Evolutionary conservation across 2,888 invertebrate genomes (phyloP).

Genomic region (Laothoe populi): DNA sequence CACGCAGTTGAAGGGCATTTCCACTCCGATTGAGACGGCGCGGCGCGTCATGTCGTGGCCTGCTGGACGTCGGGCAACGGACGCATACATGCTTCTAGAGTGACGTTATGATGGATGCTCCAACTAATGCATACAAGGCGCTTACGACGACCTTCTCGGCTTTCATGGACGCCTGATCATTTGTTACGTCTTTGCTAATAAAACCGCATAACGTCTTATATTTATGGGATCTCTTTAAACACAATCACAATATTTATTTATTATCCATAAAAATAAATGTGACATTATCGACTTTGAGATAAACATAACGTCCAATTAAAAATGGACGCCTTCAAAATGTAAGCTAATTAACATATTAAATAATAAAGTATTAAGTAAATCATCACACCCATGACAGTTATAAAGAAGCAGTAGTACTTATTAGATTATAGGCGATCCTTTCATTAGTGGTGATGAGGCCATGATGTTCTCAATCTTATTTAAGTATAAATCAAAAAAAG

Average conservation of each 20-base stretch:
- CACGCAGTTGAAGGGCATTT: background rate
- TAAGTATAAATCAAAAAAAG: too few relatives aligned
- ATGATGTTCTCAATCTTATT: too few relatives aligned
- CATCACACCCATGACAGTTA: background rate
- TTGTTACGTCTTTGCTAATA: background rate
- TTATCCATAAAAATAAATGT: background rate
- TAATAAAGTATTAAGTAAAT: too few relatives aligned
- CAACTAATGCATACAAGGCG: constrained; percentile 5
- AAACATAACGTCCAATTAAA: background rate
- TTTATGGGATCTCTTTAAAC: too few relatives aligned
- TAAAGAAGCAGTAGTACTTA: too few relatives aligned
- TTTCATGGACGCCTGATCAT: background rate
- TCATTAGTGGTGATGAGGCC: too few relatives aligned
- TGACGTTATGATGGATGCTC: constrained; percentile 18
- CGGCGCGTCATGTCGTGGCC: too few relatives aligned
- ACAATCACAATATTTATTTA: too few relatives aligned
- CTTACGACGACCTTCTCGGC: background rate
- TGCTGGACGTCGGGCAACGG: background rate
- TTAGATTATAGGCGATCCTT: too few relatives aligned
- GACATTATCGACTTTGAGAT: background rate
- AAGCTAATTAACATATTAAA: background rate
- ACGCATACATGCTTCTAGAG: background rate
- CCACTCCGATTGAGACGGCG: background rate
- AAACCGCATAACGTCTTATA: too few relatives aligned
- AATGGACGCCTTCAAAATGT: background rate